Percentiles rank a stretch among this genome's conserved stretches.
These are phyloP conservation scores for Himalopsyche japonica DNA, from an alignment of 2,888 invertebrate genomes.

Conservation along the genomic window DNA sequence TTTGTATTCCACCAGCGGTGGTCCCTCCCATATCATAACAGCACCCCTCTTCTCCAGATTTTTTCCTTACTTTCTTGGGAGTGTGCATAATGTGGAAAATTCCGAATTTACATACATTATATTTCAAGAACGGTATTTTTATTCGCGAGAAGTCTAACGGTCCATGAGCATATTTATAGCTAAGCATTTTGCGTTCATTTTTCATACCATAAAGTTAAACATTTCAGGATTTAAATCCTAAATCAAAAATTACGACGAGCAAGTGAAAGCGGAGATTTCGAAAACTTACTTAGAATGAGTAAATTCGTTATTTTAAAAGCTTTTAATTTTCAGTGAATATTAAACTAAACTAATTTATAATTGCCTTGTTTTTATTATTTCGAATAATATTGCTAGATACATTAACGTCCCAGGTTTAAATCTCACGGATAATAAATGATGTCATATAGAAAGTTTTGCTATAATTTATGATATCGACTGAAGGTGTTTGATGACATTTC, in stretches of 20 bases:
- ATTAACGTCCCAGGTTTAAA: too few relatives aligned
- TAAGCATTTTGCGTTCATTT: not conserved
- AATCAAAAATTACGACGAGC: not conserved
- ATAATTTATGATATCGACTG: too few relatives aligned
- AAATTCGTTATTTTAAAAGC: too few relatives aligned
- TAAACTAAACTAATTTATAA: too few relatives aligned
- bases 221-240: not conserved
- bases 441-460: too few relatives aligned
- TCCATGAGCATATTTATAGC: not conserved
- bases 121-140: not conserved
- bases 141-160: slow-evolving; percentile 2
- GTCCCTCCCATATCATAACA: not conserved
- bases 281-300: too few relatives aligned
- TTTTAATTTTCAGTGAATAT: too few relatives aligned
- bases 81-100: slow-evolving; percentile 15
- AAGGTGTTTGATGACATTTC: too few relatives aligned
- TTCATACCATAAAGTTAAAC: not conserved
- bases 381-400: too few relatives aligned
- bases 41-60: not conserved
- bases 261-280: not conserved
- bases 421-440: too few relatives aligned
- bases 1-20: not conserved
- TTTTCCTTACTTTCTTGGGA: not conserved
- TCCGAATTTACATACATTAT: slow-evolving; percentile 10
- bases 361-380: too few relatives aligned